Evolutionary conservation across 2,888 invertebrate species (phyloP).

Genomic region (Scaptomyza polygonia): DNA sequence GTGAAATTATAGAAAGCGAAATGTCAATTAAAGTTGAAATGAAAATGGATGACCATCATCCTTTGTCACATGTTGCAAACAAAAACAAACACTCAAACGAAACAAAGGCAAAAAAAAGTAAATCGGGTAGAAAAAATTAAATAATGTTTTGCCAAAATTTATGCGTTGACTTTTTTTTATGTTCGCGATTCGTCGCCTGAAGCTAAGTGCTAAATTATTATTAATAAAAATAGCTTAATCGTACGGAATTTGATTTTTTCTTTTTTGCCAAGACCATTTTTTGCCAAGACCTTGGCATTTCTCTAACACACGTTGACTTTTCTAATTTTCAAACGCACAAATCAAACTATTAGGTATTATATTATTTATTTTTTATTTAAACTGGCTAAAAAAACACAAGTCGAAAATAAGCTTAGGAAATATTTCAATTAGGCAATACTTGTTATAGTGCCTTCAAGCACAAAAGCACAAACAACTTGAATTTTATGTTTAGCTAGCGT

Average conservation of each 20-base stretch:
- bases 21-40: slow-evolving; percentile 10
- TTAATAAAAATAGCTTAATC: slow-evolving; percentile 77
- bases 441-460: slow-evolving; percentile 2
- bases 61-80: slow-evolving; percentile 62
- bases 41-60: slow-evolving; percentile 25
- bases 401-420: not conserved
- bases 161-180: slow-evolving; percentile 55
- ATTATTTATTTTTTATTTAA: not conserved
- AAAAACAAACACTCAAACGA: slow-evolving; percentile 8
- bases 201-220: slow-evolving; percentile 76
- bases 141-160: slow-evolving; percentile 53
- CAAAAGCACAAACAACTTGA: slow-evolving; percentile 26
- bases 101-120: not conserved
- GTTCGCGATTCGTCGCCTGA: slow-evolving; percentile 61
- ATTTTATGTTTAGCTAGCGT: slow-evolving; percentile 64
- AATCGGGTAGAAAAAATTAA: not conserved
- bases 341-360: not conserved
- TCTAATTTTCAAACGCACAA: not conserved
- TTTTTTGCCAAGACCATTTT: slow-evolving; percentile 21
- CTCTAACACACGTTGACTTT: slow-evolving; percentile 51
- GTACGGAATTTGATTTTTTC: slow-evolving; percentile 50
- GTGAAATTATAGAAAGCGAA: slow-evolving; percentile 38
- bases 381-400: not conserved
- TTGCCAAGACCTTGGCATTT: slow-evolving; percentile 71
- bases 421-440: slow-evolving; percentile 15